Conservation (phyloP, 2,113 vertebrate species). For the Neomonachus schauinslandi region DNA sequence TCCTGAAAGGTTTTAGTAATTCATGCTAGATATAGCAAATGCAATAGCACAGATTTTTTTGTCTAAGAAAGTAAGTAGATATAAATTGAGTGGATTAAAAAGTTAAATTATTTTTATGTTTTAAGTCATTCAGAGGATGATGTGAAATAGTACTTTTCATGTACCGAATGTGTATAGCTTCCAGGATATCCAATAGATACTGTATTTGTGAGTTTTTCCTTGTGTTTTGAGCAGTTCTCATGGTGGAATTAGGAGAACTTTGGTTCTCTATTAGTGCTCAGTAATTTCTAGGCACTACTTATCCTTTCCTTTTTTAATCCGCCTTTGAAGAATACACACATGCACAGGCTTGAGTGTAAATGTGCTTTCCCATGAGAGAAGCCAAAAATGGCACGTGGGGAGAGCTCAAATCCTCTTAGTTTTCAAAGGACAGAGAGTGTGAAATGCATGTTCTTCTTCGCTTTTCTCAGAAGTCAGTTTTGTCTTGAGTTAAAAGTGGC, state of each 20-base stretch:
- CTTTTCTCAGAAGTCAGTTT: constrained; percentile 17
- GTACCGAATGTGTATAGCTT: not conserved
- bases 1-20: constrained; percentile 42
- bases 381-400: not conserved
- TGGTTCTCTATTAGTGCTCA: not conserved
- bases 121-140: not conserved
- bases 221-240: constrained; percentile 12
- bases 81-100: constrained; percentile 34
- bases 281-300: not conserved
- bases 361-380: constrained; percentile 23
- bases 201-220: not conserved
- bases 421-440: not conserved
- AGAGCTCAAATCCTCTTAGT: not conserved
- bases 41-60: not conserved
- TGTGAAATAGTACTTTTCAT: not conserved
- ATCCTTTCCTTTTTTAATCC: not conserved
- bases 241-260: constrained; percentile 1
- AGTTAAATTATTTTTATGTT: constrained; percentile 19
- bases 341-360: not conserved
- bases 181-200: not conserved
- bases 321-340: not conserved
- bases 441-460: not conserved
- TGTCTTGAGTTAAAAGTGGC: not conserved
- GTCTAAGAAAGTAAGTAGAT: not conserved
- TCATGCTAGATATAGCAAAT: not conserved